Evolutionary conservation across 2,797 vertebrate genomes (phyloP).

Genomic region (Hapalemur alaotrensis): DNA sequence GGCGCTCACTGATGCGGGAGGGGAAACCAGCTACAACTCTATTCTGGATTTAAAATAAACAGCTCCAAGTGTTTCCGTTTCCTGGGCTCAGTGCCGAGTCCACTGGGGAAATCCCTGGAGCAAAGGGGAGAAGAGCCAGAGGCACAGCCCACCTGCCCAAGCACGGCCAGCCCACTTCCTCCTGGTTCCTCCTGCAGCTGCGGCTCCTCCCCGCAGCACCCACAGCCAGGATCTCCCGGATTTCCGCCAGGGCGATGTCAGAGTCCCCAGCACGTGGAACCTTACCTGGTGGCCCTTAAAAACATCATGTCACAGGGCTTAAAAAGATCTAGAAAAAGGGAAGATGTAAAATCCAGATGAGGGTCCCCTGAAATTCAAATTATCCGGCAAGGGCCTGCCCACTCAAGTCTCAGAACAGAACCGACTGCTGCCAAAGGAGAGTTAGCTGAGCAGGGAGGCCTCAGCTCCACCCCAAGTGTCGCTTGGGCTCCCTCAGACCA

Average conservation of each 20-base stretch:
- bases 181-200: background rate
- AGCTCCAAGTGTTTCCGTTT: background rate
- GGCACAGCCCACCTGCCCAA: background rate
- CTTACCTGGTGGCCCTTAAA: background rate
- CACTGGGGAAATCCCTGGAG: background rate
- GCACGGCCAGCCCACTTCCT: background rate
- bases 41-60: constrained; percentile 10
- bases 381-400: background rate
- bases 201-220: background rate
- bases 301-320: background rate
- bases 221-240: background rate
- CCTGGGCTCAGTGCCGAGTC: background rate
- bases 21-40: background rate
- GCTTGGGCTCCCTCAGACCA: background rate
- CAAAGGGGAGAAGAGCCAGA: rapidly evolving
- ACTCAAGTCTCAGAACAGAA: background rate
- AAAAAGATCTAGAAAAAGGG: background rate
- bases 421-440: background rate
- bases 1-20: background rate
- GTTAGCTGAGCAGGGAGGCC: background rate
- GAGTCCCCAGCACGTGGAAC: background rate
- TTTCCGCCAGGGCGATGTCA: background rate
- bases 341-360: background rate
- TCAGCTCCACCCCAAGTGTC: background rate
- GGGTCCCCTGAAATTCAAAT: background rate